Percentiles rank a stretch among this genome's conserved stretches.
Conservation (phyloP, 2,888 invertebrate species). For the Drosophila prolongata region DNA sequence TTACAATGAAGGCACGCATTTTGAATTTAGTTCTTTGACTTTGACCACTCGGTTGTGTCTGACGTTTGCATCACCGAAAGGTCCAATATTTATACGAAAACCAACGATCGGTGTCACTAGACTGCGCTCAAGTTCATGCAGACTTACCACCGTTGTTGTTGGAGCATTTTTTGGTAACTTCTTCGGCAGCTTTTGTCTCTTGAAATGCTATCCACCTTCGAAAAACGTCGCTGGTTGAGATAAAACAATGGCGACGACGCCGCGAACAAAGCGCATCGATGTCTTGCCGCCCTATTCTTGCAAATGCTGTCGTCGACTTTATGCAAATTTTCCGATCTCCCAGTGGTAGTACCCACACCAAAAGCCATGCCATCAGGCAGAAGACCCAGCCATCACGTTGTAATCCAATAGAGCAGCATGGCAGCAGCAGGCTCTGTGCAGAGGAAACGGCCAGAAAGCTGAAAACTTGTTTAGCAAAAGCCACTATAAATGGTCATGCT, state of each 20-base stretch:
- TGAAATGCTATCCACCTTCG: slow-evolving; percentile 63
- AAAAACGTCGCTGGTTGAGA: slow-evolving; percentile 43
- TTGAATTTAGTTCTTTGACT: slow-evolving; percentile 74
- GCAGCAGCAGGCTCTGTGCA: slow-evolving; percentile 31
- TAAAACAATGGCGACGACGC: slow-evolving; percentile 70
- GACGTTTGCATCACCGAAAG: slow-evolving; percentile 57
- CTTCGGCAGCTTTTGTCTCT: slow-evolving; percentile 75
- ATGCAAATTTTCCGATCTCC: slow-evolving; percentile 57
- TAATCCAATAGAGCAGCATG: slow-evolving; percentile 35
- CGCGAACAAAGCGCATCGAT: slow-evolving; percentile 60
- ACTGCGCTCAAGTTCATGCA: slow-evolving; percentile 77
- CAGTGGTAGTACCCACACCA: slow-evolving; percentile 31
- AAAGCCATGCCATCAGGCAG: slow-evolving; percentile 4
- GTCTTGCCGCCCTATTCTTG: slow-evolving; percentile 68
- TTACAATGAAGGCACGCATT: slow-evolving; percentile 79
- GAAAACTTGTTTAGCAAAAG: slow-evolving; percentile 40
- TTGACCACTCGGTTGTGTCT: slow-evolving; percentile 67
- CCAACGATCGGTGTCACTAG: slow-evolving; percentile 68
- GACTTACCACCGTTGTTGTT: slow-evolving; percentile 54
- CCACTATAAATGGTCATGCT: slow-evolving; percentile 51
- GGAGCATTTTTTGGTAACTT: slow-evolving; percentile 65
- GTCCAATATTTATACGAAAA: slow-evolving; percentile 76
- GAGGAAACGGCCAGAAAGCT: slow-evolving; percentile 6
- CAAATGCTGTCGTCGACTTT: slow-evolving; percentile 56
- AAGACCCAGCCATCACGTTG: slow-evolving; percentile 19